Evolutionary conservation across 2,113 vertebrate genomes (phyloP).

Genomic region (Sander lucioperca): DNA sequence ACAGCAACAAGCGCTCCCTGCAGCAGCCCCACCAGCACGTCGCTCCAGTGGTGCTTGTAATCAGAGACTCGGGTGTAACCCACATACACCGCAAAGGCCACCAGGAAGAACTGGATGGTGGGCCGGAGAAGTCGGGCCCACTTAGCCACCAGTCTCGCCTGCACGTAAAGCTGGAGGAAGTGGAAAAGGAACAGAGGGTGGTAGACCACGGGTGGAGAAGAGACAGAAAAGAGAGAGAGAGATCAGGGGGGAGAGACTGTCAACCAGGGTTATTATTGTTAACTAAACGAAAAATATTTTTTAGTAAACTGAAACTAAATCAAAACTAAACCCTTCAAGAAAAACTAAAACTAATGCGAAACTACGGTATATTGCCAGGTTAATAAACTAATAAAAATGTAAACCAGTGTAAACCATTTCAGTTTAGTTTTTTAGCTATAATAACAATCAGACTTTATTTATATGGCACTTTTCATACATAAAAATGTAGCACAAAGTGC

Average conservation of each 20-base stretch:
- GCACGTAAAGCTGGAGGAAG: slow-evolving; percentile 89
- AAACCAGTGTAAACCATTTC: no score
- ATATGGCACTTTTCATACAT: no score
- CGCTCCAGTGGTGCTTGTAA: slow-evolving; percentile 98
- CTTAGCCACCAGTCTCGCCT: slow-evolving; percentile 90
- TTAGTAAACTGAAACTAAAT: no score
- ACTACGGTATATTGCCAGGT: no score
- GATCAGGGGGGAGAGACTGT: background rate
- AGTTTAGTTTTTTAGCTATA: no score
- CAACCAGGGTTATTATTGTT: no score
- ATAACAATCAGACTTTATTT: no score
- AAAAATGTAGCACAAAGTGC: no score
- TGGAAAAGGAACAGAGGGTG: background rate
- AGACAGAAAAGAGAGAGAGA: background rate
- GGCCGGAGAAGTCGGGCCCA: slow-evolving; percentile 93
- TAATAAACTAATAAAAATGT: no score
- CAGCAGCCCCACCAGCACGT: slow-evolving; percentile 92
- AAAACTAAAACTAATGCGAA: no score
- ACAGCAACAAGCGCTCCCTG: slow-evolving; percentile 93
- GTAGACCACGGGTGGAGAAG: background rate
- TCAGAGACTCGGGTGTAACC: slow-evolving; percentile 95
- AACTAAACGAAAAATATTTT: no score
- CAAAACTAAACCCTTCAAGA: no score
- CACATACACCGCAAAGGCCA: slow-evolving; percentile 94
- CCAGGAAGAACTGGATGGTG: slow-evolving; percentile 94